phyloP scores from a whole-genome alignment of 2,113 vertebrate genomes.

The Sinocyclocheilus anshuiensis region DNA sequence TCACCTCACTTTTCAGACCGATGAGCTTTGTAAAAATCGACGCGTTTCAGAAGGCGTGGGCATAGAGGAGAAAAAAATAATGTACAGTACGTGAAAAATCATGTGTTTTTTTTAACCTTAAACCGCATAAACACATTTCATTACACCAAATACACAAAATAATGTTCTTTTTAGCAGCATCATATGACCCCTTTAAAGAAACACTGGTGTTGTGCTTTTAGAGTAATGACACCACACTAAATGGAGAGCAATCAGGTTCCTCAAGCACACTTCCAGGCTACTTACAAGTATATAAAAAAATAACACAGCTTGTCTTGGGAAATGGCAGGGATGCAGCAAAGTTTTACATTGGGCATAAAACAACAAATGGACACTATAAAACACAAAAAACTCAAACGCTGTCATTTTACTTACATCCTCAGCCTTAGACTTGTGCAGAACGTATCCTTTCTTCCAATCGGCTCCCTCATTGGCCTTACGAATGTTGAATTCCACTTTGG shows the following conservation, averaged over 20 bases:
- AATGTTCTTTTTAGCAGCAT: too few species aligned
- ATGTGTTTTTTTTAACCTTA: too few species aligned
- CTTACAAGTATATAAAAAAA: neutral
- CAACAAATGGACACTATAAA: neutral
- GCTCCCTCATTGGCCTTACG: conserved; percentile 96
- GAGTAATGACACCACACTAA: neutral
- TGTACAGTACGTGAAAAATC: too few species aligned
- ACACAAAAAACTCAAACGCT: neutral
- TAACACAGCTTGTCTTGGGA: neutral
- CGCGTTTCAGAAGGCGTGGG: too few species aligned
- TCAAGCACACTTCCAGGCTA: neutral
- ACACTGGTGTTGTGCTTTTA: neutral
- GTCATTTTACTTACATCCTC: conserved; percentile 84
- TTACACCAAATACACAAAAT: too few species aligned
- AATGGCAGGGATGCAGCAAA: neutral
- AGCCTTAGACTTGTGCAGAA: conserved; percentile 97
- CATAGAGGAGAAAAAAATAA: too few species aligned
- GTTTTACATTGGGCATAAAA: neutral
- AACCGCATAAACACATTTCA: too few species aligned
- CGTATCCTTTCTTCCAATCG: conserved; percentile 96
- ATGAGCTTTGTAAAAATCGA: too few species aligned
- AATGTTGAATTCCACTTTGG: conserved; percentile 98
- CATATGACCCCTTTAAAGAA: neutral
- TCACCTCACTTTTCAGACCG: too few species aligned
- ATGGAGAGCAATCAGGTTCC: neutral